Evolutionary conservation across 2,113 vertebrate species (phyloP).

Genomic region (Corapipo altera): DNA sequence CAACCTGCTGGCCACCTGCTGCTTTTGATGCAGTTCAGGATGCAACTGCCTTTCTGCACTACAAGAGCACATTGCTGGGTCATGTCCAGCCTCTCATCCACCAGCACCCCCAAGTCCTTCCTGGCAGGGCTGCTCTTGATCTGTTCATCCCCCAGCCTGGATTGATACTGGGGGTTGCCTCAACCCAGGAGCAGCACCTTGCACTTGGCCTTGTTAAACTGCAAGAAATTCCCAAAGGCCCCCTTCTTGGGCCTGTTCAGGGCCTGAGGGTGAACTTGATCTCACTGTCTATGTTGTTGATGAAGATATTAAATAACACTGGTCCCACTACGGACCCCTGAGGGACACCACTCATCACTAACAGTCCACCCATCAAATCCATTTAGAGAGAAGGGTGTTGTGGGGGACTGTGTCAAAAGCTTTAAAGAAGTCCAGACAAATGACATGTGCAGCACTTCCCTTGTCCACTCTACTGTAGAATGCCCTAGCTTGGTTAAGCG

Average conservation of each 20-base stretch:
- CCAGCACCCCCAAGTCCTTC: not conserved
- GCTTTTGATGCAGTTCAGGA: not conserved
- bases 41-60: not conserved
- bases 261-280: not conserved
- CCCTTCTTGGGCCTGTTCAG: not conserved
- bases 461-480: not conserved
- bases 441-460: not conserved
- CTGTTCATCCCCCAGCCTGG: not conserved
- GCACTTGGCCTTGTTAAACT: not conserved
- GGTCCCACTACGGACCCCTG: not conserved
- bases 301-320: not conserved
- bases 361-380: not conserved
- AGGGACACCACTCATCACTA: not conserved
- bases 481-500: not conserved
- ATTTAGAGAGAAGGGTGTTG: not conserved
- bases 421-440: not conserved
- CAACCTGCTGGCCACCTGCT: not conserved
- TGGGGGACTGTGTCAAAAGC: not conserved
- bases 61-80: rapidly evolving
- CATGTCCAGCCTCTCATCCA: not conserved
- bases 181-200: rapidly evolving
- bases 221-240: not conserved
- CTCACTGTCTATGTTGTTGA: rapidly evolving
- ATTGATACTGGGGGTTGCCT: not conserved
- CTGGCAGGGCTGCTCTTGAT: not conserved